Evolutionary conservation across 1,140 invertebrate species (phyloP).

Genomic region (Heterodera carotae): DNA sequence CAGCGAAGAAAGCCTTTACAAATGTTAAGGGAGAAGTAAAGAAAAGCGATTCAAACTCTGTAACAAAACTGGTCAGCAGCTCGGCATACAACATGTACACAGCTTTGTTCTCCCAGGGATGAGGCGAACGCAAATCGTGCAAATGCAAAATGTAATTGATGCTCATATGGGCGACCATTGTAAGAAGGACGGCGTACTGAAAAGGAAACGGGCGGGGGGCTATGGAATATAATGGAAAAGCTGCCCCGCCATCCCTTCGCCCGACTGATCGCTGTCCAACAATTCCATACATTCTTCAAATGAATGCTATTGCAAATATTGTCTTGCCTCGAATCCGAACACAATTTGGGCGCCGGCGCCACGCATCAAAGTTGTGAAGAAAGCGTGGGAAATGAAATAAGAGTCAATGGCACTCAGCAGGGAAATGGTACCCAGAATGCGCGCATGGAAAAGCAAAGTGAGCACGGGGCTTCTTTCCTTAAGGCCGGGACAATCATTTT

Average conservation of each 20-base stretch:
- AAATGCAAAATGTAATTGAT: conserved; percentile 78
- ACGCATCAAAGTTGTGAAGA: conserved; percentile 86
- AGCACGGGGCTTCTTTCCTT: conserved; percentile 91
- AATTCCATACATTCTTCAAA: too few species aligned
- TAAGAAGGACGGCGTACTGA: conserved; percentile 89
- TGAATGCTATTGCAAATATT: conserved; percentile 1
- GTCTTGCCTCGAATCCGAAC: conserved; percentile 87
- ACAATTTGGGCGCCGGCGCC: conserved; percentile 96
- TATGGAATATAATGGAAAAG: too few species aligned
- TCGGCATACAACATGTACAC: conserved; percentile 95
- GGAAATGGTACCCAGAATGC: conserved; percentile 80
- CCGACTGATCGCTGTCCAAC: too few species aligned
- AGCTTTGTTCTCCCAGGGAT: conserved; percentile 98
- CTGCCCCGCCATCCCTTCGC: too few species aligned
- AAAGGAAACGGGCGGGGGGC: not conserved
- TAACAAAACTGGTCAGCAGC: conserved; percentile 78
- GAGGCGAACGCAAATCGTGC: conserved; percentile 77
- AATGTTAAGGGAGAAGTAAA: not conserved
- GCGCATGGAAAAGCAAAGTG: conserved; percentile 88
- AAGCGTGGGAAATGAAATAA: conserved; percentile 89
- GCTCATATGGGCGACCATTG: conserved; percentile 86
- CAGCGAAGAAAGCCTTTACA: conserved; percentile 75
- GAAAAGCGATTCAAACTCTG: conserved; percentile 67
- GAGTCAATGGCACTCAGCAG: conserved; percentile 82
- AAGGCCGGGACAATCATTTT: not conserved